Percentiles rank a stretch among this genome's conserved stretches.
Evolutionary conservation across 2,797 vertebrate genomes (phyloP).

Genomic region (Dryobates pubescens): DNA sequence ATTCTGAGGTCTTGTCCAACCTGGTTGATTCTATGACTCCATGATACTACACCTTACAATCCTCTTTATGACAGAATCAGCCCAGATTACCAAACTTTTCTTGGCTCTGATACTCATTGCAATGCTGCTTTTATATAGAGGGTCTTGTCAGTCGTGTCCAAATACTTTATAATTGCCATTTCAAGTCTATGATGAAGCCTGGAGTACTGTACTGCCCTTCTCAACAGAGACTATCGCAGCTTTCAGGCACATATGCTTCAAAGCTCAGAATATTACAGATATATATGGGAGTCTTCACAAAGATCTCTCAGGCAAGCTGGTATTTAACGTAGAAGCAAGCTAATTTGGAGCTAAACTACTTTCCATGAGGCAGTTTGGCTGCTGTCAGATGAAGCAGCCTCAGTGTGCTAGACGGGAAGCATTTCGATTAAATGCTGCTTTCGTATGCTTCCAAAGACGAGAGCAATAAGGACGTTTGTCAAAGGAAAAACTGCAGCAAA

Average conservation of each 20-base stretch:
- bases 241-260: slow-evolving; percentile 81
- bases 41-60: neutral
- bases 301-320: slow-evolving; percentile 82
- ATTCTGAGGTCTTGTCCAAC: too few species aligned
- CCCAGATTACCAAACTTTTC: neutral
- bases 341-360: slow-evolving; percentile 81
- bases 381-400: slow-evolving; percentile 78
- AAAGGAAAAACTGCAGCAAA: slow-evolving; percentile 82
- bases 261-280: slow-evolving; percentile 78
- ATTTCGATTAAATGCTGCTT: slow-evolving; percentile 81
- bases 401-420: slow-evolving; percentile 70
- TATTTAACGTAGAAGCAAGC: slow-evolving; percentile 83
- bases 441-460: slow-evolving; percentile 76
- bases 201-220: slow-evolving; percentile 73
- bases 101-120: neutral
- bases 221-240: slow-evolving; percentile 69
- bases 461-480: slow-evolving; percentile 80
- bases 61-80: neutral
- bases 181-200: slow-evolving; percentile 64
- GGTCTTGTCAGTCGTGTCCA: slow-evolving; percentile 59
- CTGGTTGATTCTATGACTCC: too few species aligned
- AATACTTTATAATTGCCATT: slow-evolving; percentile 76
- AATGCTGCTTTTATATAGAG: slow-evolving; percentile 50
- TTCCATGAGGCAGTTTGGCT: slow-evolving; percentile 81
- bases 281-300: slow-evolving; percentile 75